Percentiles rank a stretch among this genome's conserved stretches.
These are phyloP conservation scores for Andrena chrysosceles DNA, from an alignment of 2,888 invertebrate species.

Conservation along the genomic window DNA sequence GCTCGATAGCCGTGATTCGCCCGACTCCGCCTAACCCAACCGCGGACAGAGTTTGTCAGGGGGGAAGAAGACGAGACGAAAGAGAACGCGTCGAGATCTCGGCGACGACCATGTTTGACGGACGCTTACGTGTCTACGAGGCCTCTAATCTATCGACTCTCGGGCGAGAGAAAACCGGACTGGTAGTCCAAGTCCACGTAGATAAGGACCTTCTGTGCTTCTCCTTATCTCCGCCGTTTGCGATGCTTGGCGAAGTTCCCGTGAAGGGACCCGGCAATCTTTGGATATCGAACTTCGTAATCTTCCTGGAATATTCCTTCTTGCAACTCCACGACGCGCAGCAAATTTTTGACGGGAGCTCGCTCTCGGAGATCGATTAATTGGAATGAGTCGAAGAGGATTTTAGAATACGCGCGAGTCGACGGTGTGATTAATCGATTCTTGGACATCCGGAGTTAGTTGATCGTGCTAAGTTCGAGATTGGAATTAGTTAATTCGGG, in stretches of 20 bases:
- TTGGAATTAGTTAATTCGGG: no score
- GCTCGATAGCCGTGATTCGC: slow-evolving; percentile 35
- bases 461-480: no score
- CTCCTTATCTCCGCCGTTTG: slow-evolving; percentile 44
- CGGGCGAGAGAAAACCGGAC: slow-evolving; percentile 35
- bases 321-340: neutral
- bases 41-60: neutral
- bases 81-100: slow-evolving; percentile 14
- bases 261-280: slow-evolving; percentile 21
- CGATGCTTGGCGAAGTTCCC: slow-evolving; percentile 12
- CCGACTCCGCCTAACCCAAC: neutral
- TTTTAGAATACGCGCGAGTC: no score
- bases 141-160: slow-evolving; percentile 63
- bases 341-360: no score
- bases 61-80: neutral
- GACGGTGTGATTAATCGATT: neutral
- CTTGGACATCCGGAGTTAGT: neutral
- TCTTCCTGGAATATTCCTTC: neutral
- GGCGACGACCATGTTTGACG: slow-evolving; percentile 9
- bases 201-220: slow-evolving; percentile 69
- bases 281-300: slow-evolving; percentile 3
- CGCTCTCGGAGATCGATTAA: no score
- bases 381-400: no score
- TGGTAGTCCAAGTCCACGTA: slow-evolving; percentile 63
- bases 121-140: slow-evolving; percentile 62